Evolutionary conservation across 2,797 vertebrate species (phyloP), one percentile per base, ranked within the genome.

Genomic region (Lemur catta): DNA sequence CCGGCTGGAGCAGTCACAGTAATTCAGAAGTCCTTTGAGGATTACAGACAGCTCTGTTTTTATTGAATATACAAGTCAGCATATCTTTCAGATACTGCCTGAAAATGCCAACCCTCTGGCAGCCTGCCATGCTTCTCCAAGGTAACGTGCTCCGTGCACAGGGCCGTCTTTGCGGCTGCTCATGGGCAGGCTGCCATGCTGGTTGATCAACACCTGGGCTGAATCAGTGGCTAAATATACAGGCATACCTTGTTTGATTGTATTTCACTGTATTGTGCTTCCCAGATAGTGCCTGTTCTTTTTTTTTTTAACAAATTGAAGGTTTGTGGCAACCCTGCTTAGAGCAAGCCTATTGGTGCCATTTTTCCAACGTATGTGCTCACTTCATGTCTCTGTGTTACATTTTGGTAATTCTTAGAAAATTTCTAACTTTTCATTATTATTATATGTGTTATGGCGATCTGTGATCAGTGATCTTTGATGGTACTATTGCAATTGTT

Each of bases 21-120:
- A 59, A 89, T 61, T 92, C 80, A 74, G 61, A 85, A 88, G 61
- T 43, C 63, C 41, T 38, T 65, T 48, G 65, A 69, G 79, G 71
- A 72, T 93, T 95, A 95, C 17, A 88, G 90, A 63, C 13, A 6
- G 63, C 80, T 95, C 69, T 86, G 41, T 69, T 91, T 94, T 94
- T 85, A 76, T 52, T 2, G 11, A 81, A 43, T 46, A 38, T 43
- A 78, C 28, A 86, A 81, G 65, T 80, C 86, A 94, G 93, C 78
- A 38, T 69, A 38, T 94, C 92, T 93, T 90, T 93, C 74, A 65
- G 89, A 75, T 2, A 35, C 63, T 87, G 92, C 84, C 65, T n/a
- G 14, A 86, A 95, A 94, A 89, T 80, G 71, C 75, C 69, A 52
- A 35, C 6, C 0, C 48, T 20, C 35, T 92, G 95, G 79, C 95